These are phyloP conservation scores for Formicarius rufipectus DNA, from an alignment of 2,113 vertebrate genomes.

Conservation along the genomic window DNA sequence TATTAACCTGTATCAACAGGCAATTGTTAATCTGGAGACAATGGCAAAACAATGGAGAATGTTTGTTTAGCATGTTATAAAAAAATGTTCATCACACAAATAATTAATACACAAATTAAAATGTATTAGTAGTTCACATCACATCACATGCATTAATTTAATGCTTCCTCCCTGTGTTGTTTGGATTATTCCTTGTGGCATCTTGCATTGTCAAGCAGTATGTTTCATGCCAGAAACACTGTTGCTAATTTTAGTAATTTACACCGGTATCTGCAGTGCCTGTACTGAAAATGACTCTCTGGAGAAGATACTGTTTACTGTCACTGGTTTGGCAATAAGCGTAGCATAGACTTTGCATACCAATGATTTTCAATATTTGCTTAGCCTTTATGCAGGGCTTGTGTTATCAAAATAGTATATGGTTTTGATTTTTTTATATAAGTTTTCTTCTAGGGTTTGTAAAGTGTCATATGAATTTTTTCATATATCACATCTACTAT, in stretches of 20 bases:
- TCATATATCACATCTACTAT: neutral
- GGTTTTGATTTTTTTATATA: neutral
- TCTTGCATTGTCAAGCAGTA: slow-evolving; percentile 6
- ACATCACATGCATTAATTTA: neutral
- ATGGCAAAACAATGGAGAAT: neutral
- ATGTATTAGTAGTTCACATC: neutral
- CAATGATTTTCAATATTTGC: neutral
- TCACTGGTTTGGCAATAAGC: neutral
- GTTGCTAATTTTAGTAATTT: slow-evolving; percentile 10
- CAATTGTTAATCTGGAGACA: neutral
- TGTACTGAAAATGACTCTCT: neutral
- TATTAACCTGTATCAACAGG: neutral
- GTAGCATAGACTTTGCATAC: neutral
- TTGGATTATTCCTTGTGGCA: neutral
- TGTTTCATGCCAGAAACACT: neutral
- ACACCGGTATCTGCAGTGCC: neutral
- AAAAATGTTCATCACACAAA: neutral
- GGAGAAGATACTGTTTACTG: neutral
- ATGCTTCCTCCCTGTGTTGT: neutral
- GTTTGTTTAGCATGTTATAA: neutral
- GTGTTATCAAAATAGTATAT: neutral
- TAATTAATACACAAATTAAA: neutral
- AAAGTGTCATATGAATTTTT: neutral
- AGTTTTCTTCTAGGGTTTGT: neutral
- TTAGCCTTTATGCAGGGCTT: neutral